phyloP scores from a whole-genome alignment of 2,797 vertebrate genomes.

The Liparis tanakae region DNA sequence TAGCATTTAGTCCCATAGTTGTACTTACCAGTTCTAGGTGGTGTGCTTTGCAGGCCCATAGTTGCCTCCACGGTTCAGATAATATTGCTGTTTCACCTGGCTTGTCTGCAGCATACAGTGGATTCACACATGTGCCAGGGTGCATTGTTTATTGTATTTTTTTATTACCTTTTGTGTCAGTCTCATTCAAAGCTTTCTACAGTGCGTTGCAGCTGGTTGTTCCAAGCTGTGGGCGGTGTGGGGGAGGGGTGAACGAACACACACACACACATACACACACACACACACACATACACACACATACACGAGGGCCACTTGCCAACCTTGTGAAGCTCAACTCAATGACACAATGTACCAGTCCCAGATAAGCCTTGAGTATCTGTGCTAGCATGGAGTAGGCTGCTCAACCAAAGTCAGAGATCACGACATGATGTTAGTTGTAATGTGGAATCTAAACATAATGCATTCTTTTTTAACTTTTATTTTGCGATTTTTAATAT shows the following conservation, averaged over 20 bases:
- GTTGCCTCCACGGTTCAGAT: neutral
- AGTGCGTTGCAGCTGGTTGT: conserved; percentile 64
- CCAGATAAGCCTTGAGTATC: conserved; percentile 60
- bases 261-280: conserved; percentile 28
- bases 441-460: neutral
- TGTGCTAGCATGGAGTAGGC: conserved; percentile 34
- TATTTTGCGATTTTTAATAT: neutral
- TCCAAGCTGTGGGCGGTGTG: conserved; percentile 56
- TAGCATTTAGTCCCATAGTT: conserved; percentile 2
- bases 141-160: conserved; percentile 1
- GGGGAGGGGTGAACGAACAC: conserved; percentile 58
- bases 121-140: neutral
- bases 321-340: conserved; percentile 74
- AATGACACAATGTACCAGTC: conserved; percentile 73
- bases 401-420: conserved; percentile 17
- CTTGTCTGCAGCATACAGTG: neutral
- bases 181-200: conserved; percentile 57
- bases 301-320: conserved; percentile 65
- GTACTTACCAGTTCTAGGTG: neutral
- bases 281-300: conserved; percentile 23
- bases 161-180: conserved; percentile 31
- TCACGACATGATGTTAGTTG: neutral
- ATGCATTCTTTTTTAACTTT: no score
- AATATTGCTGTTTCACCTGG: neutral
- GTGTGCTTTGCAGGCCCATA: neutral